These are phyloP conservation scores for Periphyllus acericola DNA, from an alignment of 2,888 invertebrate species.

Conservation along the genomic window DNA sequence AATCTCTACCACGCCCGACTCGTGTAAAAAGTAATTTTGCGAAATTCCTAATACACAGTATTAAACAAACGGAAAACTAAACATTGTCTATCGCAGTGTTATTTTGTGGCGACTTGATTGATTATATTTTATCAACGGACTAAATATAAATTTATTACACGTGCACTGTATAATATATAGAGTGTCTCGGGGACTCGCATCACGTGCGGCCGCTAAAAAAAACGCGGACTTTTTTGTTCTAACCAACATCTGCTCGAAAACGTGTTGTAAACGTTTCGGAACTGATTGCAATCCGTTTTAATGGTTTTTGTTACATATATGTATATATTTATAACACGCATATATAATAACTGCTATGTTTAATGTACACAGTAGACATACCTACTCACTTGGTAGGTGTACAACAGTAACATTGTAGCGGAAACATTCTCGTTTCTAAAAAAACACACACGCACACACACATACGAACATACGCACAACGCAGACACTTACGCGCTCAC, in stretches of 20 bases:
- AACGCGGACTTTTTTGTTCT: background rate
- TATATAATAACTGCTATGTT: background rate
- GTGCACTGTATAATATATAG: too few species aligned
- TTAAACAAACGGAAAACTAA: too few species aligned
- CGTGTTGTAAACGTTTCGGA: background rate
- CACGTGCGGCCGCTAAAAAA: too few species aligned
- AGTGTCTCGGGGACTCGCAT: too few species aligned
- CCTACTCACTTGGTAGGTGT: background rate
- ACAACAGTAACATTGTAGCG: background rate
- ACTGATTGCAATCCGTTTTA: background rate
- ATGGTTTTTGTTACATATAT: background rate
- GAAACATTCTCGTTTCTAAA: background rate
- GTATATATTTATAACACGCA: background rate
- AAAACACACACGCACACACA: background rate
- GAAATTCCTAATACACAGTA: too few species aligned
- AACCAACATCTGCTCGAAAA: background rate
- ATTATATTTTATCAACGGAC: too few species aligned
- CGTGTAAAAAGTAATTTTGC: too few species aligned
- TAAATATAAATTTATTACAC: too few species aligned
- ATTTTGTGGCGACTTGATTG: too few species aligned
- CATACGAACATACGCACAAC: background rate
- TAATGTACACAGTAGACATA: background rate
- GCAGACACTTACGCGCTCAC: too few species aligned
- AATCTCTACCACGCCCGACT: too few species aligned
- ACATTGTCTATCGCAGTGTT: too few species aligned